Percentiles rank a stretch among this genome's conserved stretches.
Conservation (phyloP, 2,888 invertebrate species). For the Doris montereyensis region DNA sequence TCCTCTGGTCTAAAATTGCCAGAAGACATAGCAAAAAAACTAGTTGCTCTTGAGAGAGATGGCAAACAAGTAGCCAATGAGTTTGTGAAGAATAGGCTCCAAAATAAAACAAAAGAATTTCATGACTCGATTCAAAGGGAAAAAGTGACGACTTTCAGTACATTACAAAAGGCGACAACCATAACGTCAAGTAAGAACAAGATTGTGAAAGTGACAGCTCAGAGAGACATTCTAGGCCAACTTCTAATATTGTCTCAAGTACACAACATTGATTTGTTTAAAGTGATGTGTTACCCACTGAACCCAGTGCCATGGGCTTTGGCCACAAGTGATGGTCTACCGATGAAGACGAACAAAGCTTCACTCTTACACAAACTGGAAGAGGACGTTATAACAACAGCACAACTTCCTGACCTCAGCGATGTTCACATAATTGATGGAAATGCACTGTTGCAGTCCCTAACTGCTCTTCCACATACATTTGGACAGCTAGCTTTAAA, state of each 20-base stretch:
- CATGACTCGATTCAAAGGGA: constrained; percentile 39
- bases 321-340: constrained; percentile 46
- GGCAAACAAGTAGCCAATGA: too few relatives aligned
- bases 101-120: too few relatives aligned
- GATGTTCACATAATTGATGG: background rate
- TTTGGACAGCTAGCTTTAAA: background rate
- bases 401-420: background rate
- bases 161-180: background rate
- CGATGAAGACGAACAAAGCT: constrained; percentile 45
- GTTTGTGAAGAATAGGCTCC: too few relatives aligned
- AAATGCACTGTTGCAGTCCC: background rate
- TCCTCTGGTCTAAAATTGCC: constrained; percentile 43
- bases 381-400: background rate
- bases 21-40: constrained; percentile 24
- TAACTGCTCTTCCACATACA: background rate
- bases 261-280: constrained; percentile 42
- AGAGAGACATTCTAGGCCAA: constrained; percentile 43
- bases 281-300: constrained; percentile 40
- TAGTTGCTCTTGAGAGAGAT: constrained; percentile 31
- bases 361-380: constrained; percentile 18
- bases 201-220: constrained; percentile 40
- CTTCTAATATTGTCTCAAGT: constrained; percentile 33
- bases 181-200: constrained; percentile 39
- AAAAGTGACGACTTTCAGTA: constrained; percentile 45
- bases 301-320: constrained; percentile 44